phyloP scores from a whole-genome alignment of 2,113 vertebrate genomes.

The Struthio camelus region DNA sequence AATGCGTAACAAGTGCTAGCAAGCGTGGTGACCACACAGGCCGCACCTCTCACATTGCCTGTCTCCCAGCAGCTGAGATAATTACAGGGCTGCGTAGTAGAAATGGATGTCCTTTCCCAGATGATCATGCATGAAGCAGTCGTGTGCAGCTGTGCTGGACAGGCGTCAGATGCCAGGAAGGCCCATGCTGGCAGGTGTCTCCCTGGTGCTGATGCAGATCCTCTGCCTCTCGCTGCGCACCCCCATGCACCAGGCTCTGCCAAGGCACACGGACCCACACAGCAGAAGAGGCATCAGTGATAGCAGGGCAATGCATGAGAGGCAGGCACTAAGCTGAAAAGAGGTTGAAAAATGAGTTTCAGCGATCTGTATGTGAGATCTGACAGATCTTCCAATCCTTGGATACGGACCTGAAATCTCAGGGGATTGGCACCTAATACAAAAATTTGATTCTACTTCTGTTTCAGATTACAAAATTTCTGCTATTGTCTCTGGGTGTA shows the following conservation, averaged over 20 bases:
- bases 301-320: not conserved
- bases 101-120: too few species aligned
- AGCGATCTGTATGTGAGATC: not conserved
- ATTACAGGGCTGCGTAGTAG: too few species aligned
- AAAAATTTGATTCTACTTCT: not conserved
- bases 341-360: not conserved
- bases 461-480: not conserved
- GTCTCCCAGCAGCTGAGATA: too few species aligned
- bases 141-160: not conserved
- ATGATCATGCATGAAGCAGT: not conserved
- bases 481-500: not conserved
- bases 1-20: not conserved
- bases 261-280: accelerated
- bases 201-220: not conserved
- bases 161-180: not conserved
- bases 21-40: too few species aligned
- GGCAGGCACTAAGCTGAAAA: not conserved
- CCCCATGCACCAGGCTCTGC: accelerated
- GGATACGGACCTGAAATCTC: not conserved
- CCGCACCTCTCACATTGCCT: too few species aligned
- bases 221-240: too few species aligned
- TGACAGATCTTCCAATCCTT: not conserved
- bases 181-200: accelerated
- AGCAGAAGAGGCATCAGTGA: too few species aligned
- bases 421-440: not conserved